Conservation (phyloP, 2,797 vertebrate species). For the Protosalanx chinensis region DNA sequence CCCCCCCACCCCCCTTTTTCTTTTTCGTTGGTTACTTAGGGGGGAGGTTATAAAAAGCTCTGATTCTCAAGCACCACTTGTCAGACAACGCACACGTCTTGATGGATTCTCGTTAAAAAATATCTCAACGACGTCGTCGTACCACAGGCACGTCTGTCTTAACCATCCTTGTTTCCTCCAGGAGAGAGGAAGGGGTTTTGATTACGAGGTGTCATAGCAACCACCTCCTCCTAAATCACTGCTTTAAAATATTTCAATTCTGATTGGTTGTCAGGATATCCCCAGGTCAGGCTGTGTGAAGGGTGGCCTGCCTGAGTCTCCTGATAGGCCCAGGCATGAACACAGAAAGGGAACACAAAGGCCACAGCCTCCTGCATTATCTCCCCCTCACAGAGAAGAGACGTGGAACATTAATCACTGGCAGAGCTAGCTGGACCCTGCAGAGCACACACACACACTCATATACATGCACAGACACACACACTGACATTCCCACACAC, state of each 20-base stretch:
- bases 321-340: constrained; percentile 67
- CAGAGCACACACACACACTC: not conserved
- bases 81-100: too few species aligned
- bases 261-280: not conserved
- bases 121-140: too few species aligned
- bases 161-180: not conserved
- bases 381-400: constrained; percentile 65
- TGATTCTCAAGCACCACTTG: too few species aligned
- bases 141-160: not conserved
- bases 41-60: too few species aligned
- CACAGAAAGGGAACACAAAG: constrained; percentile 71
- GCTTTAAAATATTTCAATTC: not conserved
- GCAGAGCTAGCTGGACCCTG: constrained; percentile 46
- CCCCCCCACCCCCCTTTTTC: too few species aligned
- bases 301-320: constrained; percentile 42
- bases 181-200: too few species aligned
- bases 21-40: too few species aligned
- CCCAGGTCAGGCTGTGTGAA: not conserved
- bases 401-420: constrained; percentile 73
- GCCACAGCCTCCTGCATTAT: constrained; percentile 74
- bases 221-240: not conserved
- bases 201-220: not conserved
- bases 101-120: too few species aligned
- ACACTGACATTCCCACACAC: constrained; percentile 6
- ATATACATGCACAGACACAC: not conserved